Evolutionary conservation across 2,888 invertebrate species (phyloP).

Genomic region (Ectropis crepuscularia): DNA sequence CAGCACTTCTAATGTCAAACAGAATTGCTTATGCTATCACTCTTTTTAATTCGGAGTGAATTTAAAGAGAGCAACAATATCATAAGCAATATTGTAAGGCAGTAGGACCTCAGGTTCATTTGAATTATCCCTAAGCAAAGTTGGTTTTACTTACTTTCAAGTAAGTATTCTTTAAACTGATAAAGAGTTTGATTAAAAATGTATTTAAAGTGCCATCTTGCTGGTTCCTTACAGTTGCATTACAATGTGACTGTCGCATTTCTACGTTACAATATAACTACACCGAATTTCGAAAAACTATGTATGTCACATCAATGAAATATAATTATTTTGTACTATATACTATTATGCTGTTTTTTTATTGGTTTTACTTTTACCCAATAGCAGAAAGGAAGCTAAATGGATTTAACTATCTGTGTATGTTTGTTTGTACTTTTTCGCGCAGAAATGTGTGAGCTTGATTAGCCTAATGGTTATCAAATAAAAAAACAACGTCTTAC

Average conservation of each 20-base stretch:
- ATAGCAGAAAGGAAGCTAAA: too few relatives aligned
- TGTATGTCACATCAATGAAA: conserved; percentile 69
- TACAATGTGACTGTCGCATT: conserved; percentile 58
- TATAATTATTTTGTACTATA: conserved; percentile 73
- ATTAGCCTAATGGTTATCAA: too few relatives aligned
- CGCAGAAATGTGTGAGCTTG: too few relatives aligned
- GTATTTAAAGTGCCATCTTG: conserved; percentile 65
- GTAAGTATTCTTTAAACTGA: conserved; percentile 18
- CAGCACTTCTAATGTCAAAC: not conserved
- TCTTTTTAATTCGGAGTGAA: too few relatives aligned
- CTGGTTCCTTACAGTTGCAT: conserved; percentile 67
- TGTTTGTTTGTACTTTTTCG: too few relatives aligned
- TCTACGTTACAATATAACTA: conserved; percentile 46
- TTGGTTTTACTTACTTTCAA: conserved; percentile 5
- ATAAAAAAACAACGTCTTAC: too few relatives aligned
- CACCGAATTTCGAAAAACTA: conserved; percentile 42
- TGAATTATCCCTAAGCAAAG: not conserved
- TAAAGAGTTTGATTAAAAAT: conserved; percentile 18
- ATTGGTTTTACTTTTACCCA: conserved; percentile 7
- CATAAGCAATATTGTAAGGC: too few relatives aligned
- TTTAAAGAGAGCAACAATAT: too few relatives aligned
- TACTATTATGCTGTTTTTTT: conserved; percentile 44
- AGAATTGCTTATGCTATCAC: not conserved
- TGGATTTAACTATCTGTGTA: too few relatives aligned
- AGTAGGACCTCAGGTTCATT: not conserved